Base-by-base conservation (phyloP, 2,797 vertebrate genomes). In the Eupleurogrammus muticus region DNA sequence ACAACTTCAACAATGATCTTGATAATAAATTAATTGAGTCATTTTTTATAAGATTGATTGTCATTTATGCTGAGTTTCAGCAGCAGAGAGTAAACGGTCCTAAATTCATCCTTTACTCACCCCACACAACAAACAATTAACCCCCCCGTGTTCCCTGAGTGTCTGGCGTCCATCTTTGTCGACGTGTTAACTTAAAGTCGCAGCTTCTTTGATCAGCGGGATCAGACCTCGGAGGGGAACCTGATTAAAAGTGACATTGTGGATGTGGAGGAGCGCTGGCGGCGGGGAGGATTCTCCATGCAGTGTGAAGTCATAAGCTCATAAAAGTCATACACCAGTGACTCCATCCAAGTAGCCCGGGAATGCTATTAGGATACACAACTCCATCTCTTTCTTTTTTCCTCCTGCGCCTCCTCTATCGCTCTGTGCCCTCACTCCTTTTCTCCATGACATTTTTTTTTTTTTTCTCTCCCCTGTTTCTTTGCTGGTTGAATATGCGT, bases 191-290 rank as follows among this genome's bases (percentile, higher is more conserved):
- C 81, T 90, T 81, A 61, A 87, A 87, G 87, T 85, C 65, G 64
- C 53, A 51, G 51, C 23, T 28, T 88, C 88, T 94, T 93, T 94
- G 90, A 93, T 93, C 91, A 88, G 82, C 54, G 32, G 85, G 82
- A 92, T 90, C 81, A 70, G 62, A 86, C 90, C 89, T 86, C 87
- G 61, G 77, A 87, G 77, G 82, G 82, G 80, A 87, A 82, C 49
- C 83, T 90, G 90, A 92, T 92, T 93, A 92, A 92, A 92, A 91
- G 84, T 91, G 91, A 93, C 91, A 91, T 87, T 90, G 88, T 76
- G 81, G 90, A 92, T 86, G 86, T 83, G 59, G 44, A 81, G 80
- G 77, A 89, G 81, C 59, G 75, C 82, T 66, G 64, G 81, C 89
- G 88, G 87, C 77, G 59, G 80, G 83, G 73, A 79, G 70, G 90